These are phyloP conservation scores for Haliclona indistincta DNA, from an alignment of 37 sponge, comb jelly and placozoan genomes.

Conservation along the genomic window DNA sequence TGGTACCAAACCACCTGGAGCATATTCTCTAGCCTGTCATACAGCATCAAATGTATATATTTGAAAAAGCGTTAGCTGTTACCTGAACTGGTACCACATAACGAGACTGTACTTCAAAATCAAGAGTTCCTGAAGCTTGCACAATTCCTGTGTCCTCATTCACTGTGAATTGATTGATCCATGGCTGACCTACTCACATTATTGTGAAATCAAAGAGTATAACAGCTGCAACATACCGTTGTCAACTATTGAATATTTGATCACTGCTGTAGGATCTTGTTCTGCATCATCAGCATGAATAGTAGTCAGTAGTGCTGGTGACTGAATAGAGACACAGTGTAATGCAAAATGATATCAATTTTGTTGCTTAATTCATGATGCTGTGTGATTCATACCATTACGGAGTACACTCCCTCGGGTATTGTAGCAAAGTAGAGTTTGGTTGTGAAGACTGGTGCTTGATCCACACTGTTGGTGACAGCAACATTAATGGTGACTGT, in stretches of 20 bases:
- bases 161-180: background rate
- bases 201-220: background rate
- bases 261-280: background rate
- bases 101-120: slow-evolving; percentile 38
- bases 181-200: background rate
- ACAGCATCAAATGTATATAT: background rate
- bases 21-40: slow-evolving; percentile 1
- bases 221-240: background rate
- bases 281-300: background rate
- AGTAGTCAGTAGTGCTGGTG: background rate
- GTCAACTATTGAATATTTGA: background rate
- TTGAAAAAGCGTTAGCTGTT: background rate
- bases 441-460: slow-evolving; percentile 22
- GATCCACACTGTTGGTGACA: slow-evolving; percentile 14
- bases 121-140: slow-evolving; percentile 33
- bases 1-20: background rate
- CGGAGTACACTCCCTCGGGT: slow-evolving; percentile 25
- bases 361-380: background rate
- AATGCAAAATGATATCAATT: background rate
- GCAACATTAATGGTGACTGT: slow-evolving; percentile 10
- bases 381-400: slow-evolving; percentile 7
- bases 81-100: slow-evolving; percentile 17
- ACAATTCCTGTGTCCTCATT: slow-evolving; percentile 14
- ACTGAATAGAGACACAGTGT: background rate
- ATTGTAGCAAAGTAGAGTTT: slow-evolving; percentile 15